Percentiles rank a stretch among this genome's conserved stretches.
Conservation (phyloP, 2,888 invertebrate species). For the Spisula solida region DNA sequence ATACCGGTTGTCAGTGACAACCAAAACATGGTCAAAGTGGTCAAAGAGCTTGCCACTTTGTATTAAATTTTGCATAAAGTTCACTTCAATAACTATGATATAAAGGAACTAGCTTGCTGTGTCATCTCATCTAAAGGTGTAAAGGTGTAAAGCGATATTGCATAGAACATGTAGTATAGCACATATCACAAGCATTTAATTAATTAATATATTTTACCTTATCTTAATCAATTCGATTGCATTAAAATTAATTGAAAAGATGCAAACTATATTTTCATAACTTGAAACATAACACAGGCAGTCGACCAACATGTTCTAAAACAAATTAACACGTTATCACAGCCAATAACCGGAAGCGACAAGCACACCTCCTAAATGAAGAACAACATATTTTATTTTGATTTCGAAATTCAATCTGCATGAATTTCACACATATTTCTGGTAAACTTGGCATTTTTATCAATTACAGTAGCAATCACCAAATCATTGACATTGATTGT, state of each 20-base stretch:
- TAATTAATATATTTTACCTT: background rate
- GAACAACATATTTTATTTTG: slow-evolving; percentile 1
- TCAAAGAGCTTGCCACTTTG: no score
- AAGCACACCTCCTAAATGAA: background rate
- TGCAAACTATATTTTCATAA: background rate
- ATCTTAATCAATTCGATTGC: background rate
- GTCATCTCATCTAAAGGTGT: no score
- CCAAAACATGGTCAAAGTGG: no score
- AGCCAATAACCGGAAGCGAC: slow-evolving; percentile 15
- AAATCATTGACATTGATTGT: slow-evolving; percentile 22
- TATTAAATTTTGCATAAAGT: no score
- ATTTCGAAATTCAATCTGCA: slow-evolving; percentile 4
- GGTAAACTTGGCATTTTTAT: slow-evolving; percentile 18
- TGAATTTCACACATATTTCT: background rate
- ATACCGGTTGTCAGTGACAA: no score
- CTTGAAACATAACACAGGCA: background rate
- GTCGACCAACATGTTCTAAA: background rate
- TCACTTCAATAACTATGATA: no score
- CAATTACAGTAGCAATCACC: slow-evolving; percentile 25
- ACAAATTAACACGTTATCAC: background rate
- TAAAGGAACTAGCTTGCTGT: no score
- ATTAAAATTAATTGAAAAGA: background rate
- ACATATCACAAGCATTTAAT: no score
- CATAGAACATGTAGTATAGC: no score
- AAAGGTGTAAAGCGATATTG: no score